A percentile compares a stretch with the other conserved stretches of the same genome.
Evolutionary conservation across 2,797 vertebrate species (phyloP).

Genomic region (Telmatherina bonti): DNA sequence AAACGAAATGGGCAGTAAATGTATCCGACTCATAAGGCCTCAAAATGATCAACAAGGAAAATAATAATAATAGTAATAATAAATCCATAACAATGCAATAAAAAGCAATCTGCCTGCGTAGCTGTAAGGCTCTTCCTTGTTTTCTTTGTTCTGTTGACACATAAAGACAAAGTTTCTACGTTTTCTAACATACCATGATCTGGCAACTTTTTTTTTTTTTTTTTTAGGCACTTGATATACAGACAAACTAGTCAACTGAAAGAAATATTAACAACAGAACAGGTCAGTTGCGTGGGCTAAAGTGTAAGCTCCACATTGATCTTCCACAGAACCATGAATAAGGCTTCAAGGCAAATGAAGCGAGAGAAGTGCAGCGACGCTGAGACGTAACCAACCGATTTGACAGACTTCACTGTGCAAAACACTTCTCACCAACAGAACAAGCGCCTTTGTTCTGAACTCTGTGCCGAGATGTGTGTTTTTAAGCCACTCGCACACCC

Average conservation of each 20-base stretch:
- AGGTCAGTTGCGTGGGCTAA: not conserved
- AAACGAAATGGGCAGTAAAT: not conserved
- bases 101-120: not conserved
- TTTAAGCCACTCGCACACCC: constrained; percentile 17
- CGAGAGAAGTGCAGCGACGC: constrained; percentile 17
- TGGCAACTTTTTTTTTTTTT: not conserved
- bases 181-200: not conserved
- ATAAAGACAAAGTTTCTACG: not conserved
- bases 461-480: constrained; percentile 4
- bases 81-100: not conserved
- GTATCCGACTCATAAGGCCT: not conserved
- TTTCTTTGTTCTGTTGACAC: not conserved
- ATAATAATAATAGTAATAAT: too few relatives aligned
- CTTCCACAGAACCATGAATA: not conserved
- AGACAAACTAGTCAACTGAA: not conserved
- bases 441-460: constrained; percentile 1
- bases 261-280: not conserved
- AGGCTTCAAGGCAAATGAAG: constrained; percentile 29
- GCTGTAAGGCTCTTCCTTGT: not conserved
- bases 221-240: not conserved
- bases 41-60: not conserved
- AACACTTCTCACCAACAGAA: constrained; percentile 13
- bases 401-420: constrained; percentile 12
- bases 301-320: not conserved
- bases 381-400: constrained; percentile 30